Evolutionary conservation across 2,113 vertebrate species (phyloP).

Genomic region (Saguinus midas): DNA sequence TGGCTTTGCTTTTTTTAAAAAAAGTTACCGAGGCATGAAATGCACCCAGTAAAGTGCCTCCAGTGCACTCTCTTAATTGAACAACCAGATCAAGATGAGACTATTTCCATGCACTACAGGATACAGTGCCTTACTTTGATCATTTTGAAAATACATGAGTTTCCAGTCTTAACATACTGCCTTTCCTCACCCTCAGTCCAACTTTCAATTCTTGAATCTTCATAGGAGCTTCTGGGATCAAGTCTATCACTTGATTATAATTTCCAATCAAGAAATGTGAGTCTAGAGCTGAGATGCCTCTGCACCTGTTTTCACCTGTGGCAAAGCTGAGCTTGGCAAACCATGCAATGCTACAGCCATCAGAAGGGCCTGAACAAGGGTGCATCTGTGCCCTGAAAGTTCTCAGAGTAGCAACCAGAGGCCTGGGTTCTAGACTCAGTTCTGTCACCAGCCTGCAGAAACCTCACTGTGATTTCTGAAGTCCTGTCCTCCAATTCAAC

Average conservation of each 20-base stretch:
- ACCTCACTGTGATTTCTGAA: neutral
- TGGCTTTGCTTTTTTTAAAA: neutral
- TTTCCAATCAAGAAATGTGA: neutral
- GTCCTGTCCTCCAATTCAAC: neutral
- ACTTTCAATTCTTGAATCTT: neutral
- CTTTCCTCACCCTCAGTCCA: neutral
- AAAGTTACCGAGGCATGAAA: neutral
- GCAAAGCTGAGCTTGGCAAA: neutral
- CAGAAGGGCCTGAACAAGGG: neutral
- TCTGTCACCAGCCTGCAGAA: neutral
- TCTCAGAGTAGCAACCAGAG: neutral
- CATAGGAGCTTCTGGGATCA: neutral
- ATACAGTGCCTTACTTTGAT: neutral
- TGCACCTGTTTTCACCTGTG: neutral
- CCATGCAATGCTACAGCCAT: fast-evolving
- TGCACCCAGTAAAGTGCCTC: neutral
- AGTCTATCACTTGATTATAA: neutral
- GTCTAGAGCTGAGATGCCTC: neutral
- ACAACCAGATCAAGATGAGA: neutral
- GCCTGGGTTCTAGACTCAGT: neutral
- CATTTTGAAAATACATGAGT: neutral
- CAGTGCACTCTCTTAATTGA: neutral
- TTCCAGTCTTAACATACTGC: neutral
- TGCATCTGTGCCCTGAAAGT: neutral
- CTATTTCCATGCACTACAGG: neutral